Conservation (phyloP, 2,113 vertebrate species). For the Saguinus midas region DNA sequence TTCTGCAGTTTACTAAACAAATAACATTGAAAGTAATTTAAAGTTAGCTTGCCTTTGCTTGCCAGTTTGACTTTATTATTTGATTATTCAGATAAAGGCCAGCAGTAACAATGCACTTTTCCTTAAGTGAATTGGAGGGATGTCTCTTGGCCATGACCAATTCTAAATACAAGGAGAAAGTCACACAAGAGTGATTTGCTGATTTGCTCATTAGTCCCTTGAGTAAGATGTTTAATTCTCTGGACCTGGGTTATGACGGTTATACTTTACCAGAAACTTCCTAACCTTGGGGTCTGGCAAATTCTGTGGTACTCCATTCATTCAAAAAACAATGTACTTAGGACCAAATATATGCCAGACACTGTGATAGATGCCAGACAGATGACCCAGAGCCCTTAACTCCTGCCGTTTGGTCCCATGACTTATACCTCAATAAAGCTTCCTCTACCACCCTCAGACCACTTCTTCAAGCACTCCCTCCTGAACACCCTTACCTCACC, state of each 20-base stretch:
- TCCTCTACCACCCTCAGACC: background rate
- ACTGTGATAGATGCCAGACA: background rate
- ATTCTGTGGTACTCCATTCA: slow-evolving; percentile 14
- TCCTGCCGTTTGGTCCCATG: background rate
- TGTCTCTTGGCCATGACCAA: slow-evolving; percentile 82
- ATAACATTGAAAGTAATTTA: slow-evolving; percentile 87
- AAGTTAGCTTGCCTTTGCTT: slow-evolving; percentile 82
- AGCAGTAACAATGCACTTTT: slow-evolving; percentile 81
- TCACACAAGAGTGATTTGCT: slow-evolving; percentile 66
- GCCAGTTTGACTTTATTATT: slow-evolving; percentile 85
- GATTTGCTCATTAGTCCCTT: slow-evolving; percentile 63
- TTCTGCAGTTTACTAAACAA: slow-evolving; percentile 87
- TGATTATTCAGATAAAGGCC: slow-evolving; percentile 85
- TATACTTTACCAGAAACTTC: slow-evolving; percentile 38
- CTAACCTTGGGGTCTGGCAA: background rate
- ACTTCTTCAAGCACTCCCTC: background rate
- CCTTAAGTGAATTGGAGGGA: slow-evolving; percentile 81
- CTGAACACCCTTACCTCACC: background rate
- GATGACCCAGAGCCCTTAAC: background rate
- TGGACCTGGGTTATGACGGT: slow-evolving; percentile 27
- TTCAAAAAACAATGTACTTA: background rate
- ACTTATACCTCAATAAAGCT: background rate
- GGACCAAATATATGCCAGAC: background rate
- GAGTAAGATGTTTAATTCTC: slow-evolving; percentile 28
- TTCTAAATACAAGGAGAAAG: slow-evolving; percentile 77